Base-by-base conservation (phyloP, 2,888 invertebrate species). In the Cheilosia soror region DNA sequence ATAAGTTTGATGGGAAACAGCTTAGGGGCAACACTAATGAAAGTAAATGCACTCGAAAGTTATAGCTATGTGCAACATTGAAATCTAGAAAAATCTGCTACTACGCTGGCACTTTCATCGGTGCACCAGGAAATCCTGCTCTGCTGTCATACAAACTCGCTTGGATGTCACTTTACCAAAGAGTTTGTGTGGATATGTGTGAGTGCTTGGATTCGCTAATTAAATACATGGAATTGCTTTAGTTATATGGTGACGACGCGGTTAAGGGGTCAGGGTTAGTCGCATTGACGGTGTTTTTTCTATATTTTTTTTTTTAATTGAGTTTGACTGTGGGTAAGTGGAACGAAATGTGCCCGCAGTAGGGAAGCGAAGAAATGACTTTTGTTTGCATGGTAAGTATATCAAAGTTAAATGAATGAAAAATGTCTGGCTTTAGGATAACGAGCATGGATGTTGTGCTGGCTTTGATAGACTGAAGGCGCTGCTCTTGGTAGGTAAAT, bases 241-340 rank as follows among this genome's bases (percentile, higher is more conserved):
- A 53, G 51, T 57, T 63, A 47, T 4, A 25, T 51, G 66, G 55
- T 51, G 58, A 51, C 42, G 75, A 57, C 44, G 57, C 66, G 55
- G 78, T 77, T 62, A 31, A 33, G 62, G 55, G 79, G 79, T 79
- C 79, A 84, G 79, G 83, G 83, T 79, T 83, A 83, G 66, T 40
- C 53, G 81, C 44, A 37, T 55, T 73, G 66, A 40, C 51, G 58
- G 37, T 37, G 47, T 15, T n/a, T 13, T 13, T 2, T 29, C 37
- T 25, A 4, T 51, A 27, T 27, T 63, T n/a, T 33, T 37, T 4
- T 27, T 5, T 55, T 6, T 55, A 42, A 42, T 29, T 57, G 55
- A 13, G 27, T 33, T 53, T 27, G 27, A 13, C 65, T 37, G 47
- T 47, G 47, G 20, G 47, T 20, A 20, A 6, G 47, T 13, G 51